Percentiles rank a stretch among this genome's conserved stretches.
These are phyloP conservation scores for Cervus canadensis DNA, from an alignment of 2,113 vertebrate genomes.

Conservation along the genomic window DNA sequence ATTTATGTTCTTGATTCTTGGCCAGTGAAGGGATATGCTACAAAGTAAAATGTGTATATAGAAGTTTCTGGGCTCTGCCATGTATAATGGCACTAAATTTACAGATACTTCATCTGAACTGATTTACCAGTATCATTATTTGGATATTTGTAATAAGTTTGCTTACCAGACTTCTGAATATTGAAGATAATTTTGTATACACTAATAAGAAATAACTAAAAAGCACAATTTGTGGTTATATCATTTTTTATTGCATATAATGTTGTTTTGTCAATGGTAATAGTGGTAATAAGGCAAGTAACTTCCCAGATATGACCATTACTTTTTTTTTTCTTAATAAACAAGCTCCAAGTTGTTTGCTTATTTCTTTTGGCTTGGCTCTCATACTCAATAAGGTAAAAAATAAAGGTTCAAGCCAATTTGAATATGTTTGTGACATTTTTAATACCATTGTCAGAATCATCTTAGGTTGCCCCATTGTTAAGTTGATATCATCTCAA, in stretches of 20 bases:
- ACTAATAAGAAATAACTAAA: neutral
- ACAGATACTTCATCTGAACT: neutral
- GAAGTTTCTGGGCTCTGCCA: neutral
- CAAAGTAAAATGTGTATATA: neutral
- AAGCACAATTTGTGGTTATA: neutral
- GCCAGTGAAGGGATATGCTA: neutral
- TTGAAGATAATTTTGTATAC: neutral
- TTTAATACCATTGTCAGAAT: neutral
- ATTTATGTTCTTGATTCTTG: neutral
- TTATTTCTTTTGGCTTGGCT: neutral
- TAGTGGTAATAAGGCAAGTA: neutral
- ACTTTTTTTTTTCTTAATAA: neutral
- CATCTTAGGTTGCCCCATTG: neutral
- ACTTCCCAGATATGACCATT: neutral
- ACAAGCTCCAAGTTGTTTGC: neutral
- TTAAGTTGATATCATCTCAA: neutral
- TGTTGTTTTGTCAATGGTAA: neutral
- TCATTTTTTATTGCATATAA: neutral
- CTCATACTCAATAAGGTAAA: neutral
- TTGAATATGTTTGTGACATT: neutral
- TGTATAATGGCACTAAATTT: neutral
- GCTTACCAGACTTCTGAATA: neutral
- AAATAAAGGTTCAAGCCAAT: neutral
- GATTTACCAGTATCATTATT: neutral
- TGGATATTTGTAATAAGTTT: neutral